Evolutionary conservation across 2,797 vertebrate species (phyloP), one percentile per base, ranked within the genome.

Genomic region (Calcarius lapponicus): DNA sequence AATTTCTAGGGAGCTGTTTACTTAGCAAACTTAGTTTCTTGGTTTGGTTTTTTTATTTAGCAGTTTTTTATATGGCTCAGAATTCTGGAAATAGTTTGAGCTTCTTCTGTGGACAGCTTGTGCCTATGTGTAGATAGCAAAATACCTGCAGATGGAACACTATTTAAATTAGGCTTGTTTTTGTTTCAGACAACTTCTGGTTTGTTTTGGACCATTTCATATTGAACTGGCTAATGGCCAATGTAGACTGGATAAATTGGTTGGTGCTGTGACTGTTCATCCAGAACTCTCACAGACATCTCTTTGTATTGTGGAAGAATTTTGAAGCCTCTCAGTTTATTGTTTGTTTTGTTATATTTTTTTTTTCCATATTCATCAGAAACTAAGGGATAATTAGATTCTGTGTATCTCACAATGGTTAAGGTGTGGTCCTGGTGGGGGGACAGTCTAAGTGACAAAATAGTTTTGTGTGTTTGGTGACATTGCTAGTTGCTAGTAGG

Each of bases 161-260:
- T 80, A 19, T 72, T 90, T 79, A 72, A 90, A 81, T 90, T 54
- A 70, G n/a, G 17, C 32, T 88, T 80, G n/a, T n/a, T 95, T 88
- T 83, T 48, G 38, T 13, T 36, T 5, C 9, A 54, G 20, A 58
- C 61, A 51, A 40, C 69, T 67, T 32, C 22, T 84, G 61, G n/a
- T 93, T 96, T 93, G 65, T 85, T 93, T 90, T 69, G 76, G 88
- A 79, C 47, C n/a, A 47, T 64, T 83, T 86, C 51, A 84, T 58
- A 69, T 31, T 90, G 58, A 88, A 60, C 70, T 90, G 94, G 90
- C 86, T 86, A 62, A 75, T 58, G 53, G 65, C 85, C 72, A 84
- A 0, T 6, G 3, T 58, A 72, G 93, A 62, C 58, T 80, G 81
- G 79, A 78, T 91, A 85, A 95, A 85, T 86, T 92, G 72, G 36